These are phyloP conservation scores for Pseudococcus viburni DNA, from an alignment of 2,888 invertebrate species.

Conservation along the genomic window DNA sequence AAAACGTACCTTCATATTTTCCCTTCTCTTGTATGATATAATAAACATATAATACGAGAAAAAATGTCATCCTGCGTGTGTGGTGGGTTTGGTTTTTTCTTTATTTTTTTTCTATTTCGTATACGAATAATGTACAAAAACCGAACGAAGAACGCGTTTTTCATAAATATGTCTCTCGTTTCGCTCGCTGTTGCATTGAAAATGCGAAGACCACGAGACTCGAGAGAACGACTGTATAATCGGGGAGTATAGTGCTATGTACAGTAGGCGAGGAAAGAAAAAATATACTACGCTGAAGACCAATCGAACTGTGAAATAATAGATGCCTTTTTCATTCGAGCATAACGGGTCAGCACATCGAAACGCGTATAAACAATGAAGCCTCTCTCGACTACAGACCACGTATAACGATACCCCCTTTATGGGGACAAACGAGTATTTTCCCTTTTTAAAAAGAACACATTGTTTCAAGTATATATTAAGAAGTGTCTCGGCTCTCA, in stretches of 20 bases:
- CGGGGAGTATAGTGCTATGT: neutral
- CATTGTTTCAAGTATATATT: slow-evolving; percentile 38
- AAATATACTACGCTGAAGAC: slow-evolving; percentile 12
- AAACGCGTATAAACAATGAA: slow-evolving; percentile 51
- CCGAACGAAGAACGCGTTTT: neutral
- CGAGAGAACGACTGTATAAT: neutral
- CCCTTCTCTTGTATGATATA: neutral
- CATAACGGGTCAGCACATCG: slow-evolving; percentile 53
- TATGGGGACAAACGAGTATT: slow-evolving; percentile 12
- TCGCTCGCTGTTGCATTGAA: neutral
- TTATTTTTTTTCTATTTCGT: neutral
- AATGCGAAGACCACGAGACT: neutral
- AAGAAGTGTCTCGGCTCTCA: neutral
- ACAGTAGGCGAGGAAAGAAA: neutral
- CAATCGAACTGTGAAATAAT: slow-evolving; percentile 57
- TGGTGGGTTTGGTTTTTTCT: neutral
- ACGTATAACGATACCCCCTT: slow-evolving; percentile 27
- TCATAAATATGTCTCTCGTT: slow-evolving; percentile 9
- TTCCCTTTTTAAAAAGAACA: slow-evolving; percentile 14
- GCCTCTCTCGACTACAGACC: neutral
- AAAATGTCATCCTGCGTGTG: slow-evolving; percentile 24
- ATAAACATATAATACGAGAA: neutral
- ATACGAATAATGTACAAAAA: slow-evolving; percentile 1
- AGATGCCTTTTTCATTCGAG: slow-evolving; percentile 58
- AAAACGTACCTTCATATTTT: neutral